phyloP scores from a whole-genome alignment of 2,113 vertebrate species.

The Pholis gunnellus region DNA sequence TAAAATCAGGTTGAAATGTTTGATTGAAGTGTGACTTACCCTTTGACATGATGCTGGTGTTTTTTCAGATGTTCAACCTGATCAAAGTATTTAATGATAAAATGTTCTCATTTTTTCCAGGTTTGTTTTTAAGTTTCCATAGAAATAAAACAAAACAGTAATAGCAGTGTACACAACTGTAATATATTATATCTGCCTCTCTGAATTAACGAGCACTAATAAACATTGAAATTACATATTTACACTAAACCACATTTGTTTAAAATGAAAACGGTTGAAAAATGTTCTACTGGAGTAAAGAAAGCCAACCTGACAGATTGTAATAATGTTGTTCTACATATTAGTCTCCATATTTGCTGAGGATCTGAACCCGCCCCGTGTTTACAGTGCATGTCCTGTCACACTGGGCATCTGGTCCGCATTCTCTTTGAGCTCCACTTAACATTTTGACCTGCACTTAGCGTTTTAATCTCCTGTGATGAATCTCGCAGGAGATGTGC shows the following conservation, averaged over 20 bases:
- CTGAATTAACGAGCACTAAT: background rate
- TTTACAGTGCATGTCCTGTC: constrained; percentile 32
- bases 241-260: background rate
- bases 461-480: constrained; percentile 56
- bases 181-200: background rate
- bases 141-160: background rate
- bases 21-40: constrained; percentile 30
- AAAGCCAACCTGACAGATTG: background rate
- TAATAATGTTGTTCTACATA: background rate
- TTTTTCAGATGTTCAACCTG: constrained; percentile 36
- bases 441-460: constrained; percentile 62
- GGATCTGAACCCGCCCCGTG: background rate
- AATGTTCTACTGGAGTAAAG: background rate
- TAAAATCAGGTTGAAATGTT: background rate
- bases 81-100: constrained; percentile 7
- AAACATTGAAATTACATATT: background rate
- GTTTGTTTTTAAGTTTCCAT: background rate
- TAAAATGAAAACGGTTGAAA: background rate
- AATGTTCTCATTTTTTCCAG: background rate
- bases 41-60: constrained; percentile 60
- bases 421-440: constrained; percentile 41
- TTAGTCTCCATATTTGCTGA: background rate
- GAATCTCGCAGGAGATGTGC: constrained; percentile 47
- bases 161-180: background rate
- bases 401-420: constrained; percentile 25